Conservation (phyloP, 2,113 vertebrate species). For the Danio rerio region GRCz12tu NC_133179.1:14035001-14035500, state of each 20-base stretch:
- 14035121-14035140: neutral
- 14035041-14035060: slow-evolving; percentile 39
- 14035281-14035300: slow-evolving; percentile 50
- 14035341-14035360: slow-evolving; percentile 25
- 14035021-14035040: slow-evolving; percentile 17
- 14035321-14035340: slow-evolving; percentile 36
- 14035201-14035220: slow-evolving; percentile 45
- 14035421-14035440: slow-evolving; percentile 44
- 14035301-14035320: slow-evolving; percentile 45
- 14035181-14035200: slow-evolving; percentile 48
- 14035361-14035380: slow-evolving; percentile 37
- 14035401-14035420: slow-evolving; percentile 49
- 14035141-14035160: neutral
- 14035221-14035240: slow-evolving; percentile 64
- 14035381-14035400: slow-evolving; percentile 38
- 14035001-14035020: slow-evolving; percentile 26
- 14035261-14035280: slow-evolving; percentile 66
- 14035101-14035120: neutral
- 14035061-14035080: slow-evolving; percentile 29
- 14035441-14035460: slow-evolving; percentile 39
- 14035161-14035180: slow-evolving; percentile 3
- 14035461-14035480: slow-evolving; percentile 60
- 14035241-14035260: slow-evolving; percentile 63
- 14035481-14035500: slow-evolving; percentile 56
- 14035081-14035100: slow-evolving; percentile 23